Evolutionary conservation across 2,797 vertebrate species (phyloP).

Genomic region (Anolis apletophallus): DNA sequence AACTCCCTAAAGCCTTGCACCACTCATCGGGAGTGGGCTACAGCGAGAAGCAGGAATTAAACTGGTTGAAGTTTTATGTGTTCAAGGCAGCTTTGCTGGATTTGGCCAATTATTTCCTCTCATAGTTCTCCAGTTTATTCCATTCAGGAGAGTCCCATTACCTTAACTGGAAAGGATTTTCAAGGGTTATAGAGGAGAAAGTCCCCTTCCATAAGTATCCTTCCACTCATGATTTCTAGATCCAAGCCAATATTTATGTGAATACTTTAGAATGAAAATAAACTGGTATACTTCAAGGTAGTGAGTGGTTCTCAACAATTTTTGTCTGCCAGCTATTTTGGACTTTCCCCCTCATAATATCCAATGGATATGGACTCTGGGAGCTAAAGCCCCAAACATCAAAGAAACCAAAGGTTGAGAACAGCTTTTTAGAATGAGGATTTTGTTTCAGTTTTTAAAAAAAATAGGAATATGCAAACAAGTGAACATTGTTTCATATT

Average conservation of each 20-base stretch:
- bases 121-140: too few relatives aligned
- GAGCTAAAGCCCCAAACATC: too few relatives aligned
- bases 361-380: too few relatives aligned
- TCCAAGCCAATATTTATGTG: not conserved
- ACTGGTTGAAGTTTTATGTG: too few relatives aligned
- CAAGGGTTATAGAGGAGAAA: not conserved
- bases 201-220: not conserved
- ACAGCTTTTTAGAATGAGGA: not conserved
- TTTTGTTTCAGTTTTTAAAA: not conserved
- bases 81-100: too few relatives aligned
- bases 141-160: too few relatives aligned
- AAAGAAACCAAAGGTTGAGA: too few relatives aligned
- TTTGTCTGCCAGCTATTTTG: too few relatives aligned
- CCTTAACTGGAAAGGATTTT: not conserved
- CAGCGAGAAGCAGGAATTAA: not conserved
- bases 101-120: not conserved
- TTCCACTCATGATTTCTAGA: not conserved
- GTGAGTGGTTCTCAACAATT: too few relatives aligned
- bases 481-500: not conserved
- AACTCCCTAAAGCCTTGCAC: not conserved
- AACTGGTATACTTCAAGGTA: too few relatives aligned
- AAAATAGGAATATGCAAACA: not conserved
- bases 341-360: too few relatives aligned
- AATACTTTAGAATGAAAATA: not conserved
- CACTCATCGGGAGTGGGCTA: not conserved